phyloP scores from a whole-genome alignment of 1,140 invertebrate genomes.

The Maconellicoccus hirsutus region DNA sequence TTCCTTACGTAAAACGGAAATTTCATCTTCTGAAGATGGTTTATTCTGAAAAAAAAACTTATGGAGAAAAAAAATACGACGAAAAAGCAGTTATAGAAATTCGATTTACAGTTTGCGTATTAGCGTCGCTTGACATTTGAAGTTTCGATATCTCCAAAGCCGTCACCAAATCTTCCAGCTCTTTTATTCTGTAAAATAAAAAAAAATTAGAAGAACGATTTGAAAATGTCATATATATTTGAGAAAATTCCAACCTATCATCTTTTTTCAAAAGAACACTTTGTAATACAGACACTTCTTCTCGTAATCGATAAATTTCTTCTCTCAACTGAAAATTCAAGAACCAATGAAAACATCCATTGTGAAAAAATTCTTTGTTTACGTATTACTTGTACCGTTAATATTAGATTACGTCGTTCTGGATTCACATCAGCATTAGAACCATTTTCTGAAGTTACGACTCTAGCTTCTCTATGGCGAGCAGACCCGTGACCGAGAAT shows the following conservation, averaged over 20 bases:
- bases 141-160: conserved; percentile 13
- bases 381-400: not conserved
- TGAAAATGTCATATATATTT: too few relatives aligned
- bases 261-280: conserved; percentile 13
- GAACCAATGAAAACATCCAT: not conserved
- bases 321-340: not conserved
- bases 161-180: conserved; percentile 4
- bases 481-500: not conserved
- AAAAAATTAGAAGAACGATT: too few relatives aligned
- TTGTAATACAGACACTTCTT: conserved; percentile 6
- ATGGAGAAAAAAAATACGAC: too few relatives aligned
- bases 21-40: not conserved
- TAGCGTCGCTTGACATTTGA: conserved; percentile 9
- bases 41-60: not conserved
- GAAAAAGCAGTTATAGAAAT: not conserved
- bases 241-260: not conserved
- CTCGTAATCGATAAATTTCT: conserved; percentile 1
- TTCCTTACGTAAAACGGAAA: not conserved
- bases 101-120: conserved; percentile 35
- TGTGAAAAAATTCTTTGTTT: not conserved
- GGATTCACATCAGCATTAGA: not conserved
- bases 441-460: not conserved
- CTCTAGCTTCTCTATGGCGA: not conserved
- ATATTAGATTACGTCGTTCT: conserved; percentile 6
- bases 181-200: not conserved